phyloP scores from a whole-genome alignment of 2,797 vertebrate species.

The Sebastes iracundus region DNA sequence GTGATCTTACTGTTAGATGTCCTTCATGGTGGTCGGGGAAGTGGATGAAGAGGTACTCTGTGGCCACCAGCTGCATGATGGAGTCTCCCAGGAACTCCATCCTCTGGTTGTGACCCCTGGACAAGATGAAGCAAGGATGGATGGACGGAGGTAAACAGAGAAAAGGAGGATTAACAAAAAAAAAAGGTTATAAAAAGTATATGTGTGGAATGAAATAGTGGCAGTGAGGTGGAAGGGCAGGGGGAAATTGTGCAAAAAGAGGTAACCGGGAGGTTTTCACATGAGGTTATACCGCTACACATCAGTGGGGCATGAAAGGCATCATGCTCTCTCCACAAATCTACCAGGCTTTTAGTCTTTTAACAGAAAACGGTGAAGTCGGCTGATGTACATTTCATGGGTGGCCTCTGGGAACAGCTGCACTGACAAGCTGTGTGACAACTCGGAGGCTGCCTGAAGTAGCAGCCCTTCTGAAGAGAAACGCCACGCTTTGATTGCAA shows the following conservation, averaged over 20 bases:
- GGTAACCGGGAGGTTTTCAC: background rate
- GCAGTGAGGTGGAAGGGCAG: background rate
- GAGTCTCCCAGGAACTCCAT: slow-evolving; percentile 99
- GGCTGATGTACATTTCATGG: slow-evolving; percentile 55
- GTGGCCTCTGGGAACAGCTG: slow-evolving; percentile 57
- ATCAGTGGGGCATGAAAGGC: slow-evolving; percentile 38
- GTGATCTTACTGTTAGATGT: slow-evolving; percentile 91
- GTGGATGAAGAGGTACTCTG: slow-evolving; percentile 98
- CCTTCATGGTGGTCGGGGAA: slow-evolving; percentile 98
- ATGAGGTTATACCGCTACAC: slow-evolving; percentile 38
- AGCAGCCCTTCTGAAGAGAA: slow-evolving; percentile 29
- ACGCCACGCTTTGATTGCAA: slow-evolving; percentile 44
- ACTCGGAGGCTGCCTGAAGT: slow-evolving; percentile 42
- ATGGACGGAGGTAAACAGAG: background rate
- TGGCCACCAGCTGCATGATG: slow-evolving; percentile 98
- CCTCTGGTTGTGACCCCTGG: slow-evolving; percentile 97
- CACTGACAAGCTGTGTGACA: slow-evolving; percentile 56
- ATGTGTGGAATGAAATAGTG: background rate
- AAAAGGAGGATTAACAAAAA: background rate
- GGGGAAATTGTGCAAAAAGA: background rate
- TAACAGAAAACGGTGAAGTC: slow-evolving; percentile 23
- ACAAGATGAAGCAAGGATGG: slow-evolving; percentile 2
- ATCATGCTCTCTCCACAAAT: slow-evolving; percentile 45
- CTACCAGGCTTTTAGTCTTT: slow-evolving; percentile 53
- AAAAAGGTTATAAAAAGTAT: slow-evolving; percentile 8